Evolutionary conservation across 2,113 vertebrate species (phyloP).

Genomic region (Corythaixoides concolor): DNA sequence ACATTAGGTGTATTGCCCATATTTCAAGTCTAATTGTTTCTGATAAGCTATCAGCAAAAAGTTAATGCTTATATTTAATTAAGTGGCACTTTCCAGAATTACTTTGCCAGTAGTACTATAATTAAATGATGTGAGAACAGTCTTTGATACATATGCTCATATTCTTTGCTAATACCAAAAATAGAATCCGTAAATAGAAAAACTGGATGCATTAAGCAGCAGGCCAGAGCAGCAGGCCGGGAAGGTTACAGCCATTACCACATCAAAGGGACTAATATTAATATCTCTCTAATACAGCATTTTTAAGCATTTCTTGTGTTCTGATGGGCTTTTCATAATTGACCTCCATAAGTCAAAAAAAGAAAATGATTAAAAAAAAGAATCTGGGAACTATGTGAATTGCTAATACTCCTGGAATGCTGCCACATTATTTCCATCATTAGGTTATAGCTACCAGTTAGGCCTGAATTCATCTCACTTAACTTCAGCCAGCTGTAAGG

Average conservation of each 20-base stretch:
- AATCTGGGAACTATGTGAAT: slow-evolving; percentile 47
- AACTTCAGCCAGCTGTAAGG: neutral
- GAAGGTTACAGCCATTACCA: slow-evolving; percentile 36
- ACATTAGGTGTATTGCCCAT: neutral
- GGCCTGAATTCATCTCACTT: slow-evolving; percentile 27
- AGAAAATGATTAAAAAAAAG: slow-evolving; percentile 20
- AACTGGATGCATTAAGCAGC: slow-evolving; percentile 17
- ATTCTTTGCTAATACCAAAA: slow-evolving; percentile 46
- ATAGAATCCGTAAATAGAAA: slow-evolving; percentile 44
- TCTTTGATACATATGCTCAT: slow-evolving; percentile 4
- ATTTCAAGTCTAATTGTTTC: slow-evolving; percentile 51
- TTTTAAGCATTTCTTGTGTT: slow-evolving; percentile 46
- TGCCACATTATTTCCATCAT: slow-evolving; percentile 42
- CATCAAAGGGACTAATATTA: slow-evolving; percentile 17
- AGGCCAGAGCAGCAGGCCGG: neutral
- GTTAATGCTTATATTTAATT: slow-evolving; percentile 51
- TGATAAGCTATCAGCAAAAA: slow-evolving; percentile 44
- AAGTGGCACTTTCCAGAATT: slow-evolving; percentile 59
- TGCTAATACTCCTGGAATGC: slow-evolving; percentile 50
- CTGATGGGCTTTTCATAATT: slow-evolving; percentile 47
- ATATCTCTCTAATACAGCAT: slow-evolving; percentile 54
- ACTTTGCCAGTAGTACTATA: neutral
- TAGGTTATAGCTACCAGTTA: slow-evolving; percentile 20
- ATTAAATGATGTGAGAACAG: neutral
- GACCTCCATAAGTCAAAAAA: slow-evolving; percentile 52